Evolutionary conservation across 2,113 vertebrate species (phyloP).

Genomic region (Turdus rufiventris): DNA sequence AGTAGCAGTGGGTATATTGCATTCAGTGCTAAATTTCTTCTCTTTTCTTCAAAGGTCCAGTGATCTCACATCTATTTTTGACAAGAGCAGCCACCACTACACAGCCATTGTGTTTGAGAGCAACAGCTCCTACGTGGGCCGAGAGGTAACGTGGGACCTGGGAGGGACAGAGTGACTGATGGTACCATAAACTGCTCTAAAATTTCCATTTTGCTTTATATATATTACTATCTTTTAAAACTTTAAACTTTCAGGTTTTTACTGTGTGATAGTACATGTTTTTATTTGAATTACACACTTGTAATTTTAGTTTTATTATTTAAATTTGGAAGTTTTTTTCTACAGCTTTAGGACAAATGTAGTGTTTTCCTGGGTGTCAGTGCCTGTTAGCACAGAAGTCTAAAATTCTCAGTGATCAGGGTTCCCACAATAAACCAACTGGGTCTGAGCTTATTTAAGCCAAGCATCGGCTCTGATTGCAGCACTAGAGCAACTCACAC

Average conservation of each 20-base stretch:
- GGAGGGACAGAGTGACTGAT: not conserved
- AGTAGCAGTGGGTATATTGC: rapidly evolving
- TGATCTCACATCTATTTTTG: slow-evolving; percentile 68
- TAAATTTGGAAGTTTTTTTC: too few relatives aligned
- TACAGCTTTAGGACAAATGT: too few relatives aligned
- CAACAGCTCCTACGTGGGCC: slow-evolving; percentile 77
- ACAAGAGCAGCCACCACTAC: slow-evolving; percentile 55
- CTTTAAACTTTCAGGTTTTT: too few relatives aligned
- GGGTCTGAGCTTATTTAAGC: not conserved
- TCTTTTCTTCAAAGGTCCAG: slow-evolving; percentile 59
- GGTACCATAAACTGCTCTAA: too few relatives aligned
- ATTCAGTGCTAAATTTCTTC: not conserved
- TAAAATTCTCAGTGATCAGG: too few relatives aligned
- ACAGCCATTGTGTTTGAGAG: slow-evolving; percentile 80
- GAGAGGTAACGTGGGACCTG: slow-evolving; percentile 71
- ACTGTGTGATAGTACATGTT: too few relatives aligned
- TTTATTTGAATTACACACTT: too few relatives aligned
- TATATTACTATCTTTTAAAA: too few relatives aligned
- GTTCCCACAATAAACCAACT: not conserved
- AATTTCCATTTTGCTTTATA: too few relatives aligned
- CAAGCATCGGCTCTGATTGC: not conserved
- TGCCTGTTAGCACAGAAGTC: too few relatives aligned
- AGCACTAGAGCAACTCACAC: not conserved
- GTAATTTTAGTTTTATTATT: too few relatives aligned
- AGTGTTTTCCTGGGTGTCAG: too few relatives aligned